Conservation (phyloP, 2,888 invertebrate species). For the Magallana nippona region DNA sequence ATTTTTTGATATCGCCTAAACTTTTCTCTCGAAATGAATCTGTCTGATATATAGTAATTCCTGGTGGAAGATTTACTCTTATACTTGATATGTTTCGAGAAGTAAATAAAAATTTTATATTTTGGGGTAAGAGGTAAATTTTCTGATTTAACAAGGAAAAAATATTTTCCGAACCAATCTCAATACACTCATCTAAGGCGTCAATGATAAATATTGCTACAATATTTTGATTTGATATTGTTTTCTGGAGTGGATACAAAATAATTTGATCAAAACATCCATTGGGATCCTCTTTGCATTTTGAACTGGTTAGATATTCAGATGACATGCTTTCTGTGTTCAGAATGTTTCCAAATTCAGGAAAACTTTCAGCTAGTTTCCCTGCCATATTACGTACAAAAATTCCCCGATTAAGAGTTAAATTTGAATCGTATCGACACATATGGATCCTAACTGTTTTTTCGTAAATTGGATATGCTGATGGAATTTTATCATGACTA, state of each 20-base stretch:
- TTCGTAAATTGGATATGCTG: neutral
- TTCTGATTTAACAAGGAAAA: slow-evolving; percentile 5
- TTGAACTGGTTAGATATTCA: neutral
- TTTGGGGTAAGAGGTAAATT: slow-evolving; percentile 3
- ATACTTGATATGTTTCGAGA: slow-evolving; percentile 30
- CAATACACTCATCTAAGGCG: slow-evolving; percentile 44
- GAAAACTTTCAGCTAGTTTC: neutral
- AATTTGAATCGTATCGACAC: slow-evolving; percentile 38
- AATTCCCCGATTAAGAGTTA: slow-evolving; percentile 30
- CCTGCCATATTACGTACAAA: slow-evolving; percentile 40
- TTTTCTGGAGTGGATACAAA: neutral
- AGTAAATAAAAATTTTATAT: slow-evolving; percentile 41
- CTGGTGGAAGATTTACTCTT: neutral
- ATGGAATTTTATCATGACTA: neutral
- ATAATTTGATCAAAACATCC: slow-evolving; percentile 39
- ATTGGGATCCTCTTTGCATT: slow-evolving; percentile 36
- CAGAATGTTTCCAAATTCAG: slow-evolving; percentile 40
- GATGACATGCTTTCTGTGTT: neutral
- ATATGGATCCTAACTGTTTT: slow-evolving; percentile 22
- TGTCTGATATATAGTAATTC: neutral
- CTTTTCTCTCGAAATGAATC: neutral
- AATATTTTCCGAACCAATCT: neutral
- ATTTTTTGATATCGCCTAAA: slow-evolving; percentile 20
- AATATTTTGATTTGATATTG: neutral
- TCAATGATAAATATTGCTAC: slow-evolving; percentile 30